Evolutionary conservation across 2,888 invertebrate genomes (phyloP), one percentile per base, ranked within the genome.

Genomic region (Acronicta leporina): DNA sequence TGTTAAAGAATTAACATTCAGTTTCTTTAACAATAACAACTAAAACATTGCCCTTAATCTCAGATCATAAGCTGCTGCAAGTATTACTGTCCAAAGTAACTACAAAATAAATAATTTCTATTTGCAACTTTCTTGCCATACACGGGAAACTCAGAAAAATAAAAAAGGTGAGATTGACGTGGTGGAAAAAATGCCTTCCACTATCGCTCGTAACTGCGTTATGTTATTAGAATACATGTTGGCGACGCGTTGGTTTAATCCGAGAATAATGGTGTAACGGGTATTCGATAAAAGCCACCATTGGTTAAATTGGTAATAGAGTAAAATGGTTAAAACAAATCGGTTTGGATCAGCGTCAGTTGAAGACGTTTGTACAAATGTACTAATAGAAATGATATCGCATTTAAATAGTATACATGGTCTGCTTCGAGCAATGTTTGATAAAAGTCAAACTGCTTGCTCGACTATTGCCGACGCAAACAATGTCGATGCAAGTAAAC

Each of bases 381-480:
- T 35, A 48, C 44, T 13, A 40, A 49, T 38, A 33, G 45, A 60
- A 64, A 57, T 52, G 33, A 62, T 66, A 66, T 60, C 42, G 47
- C 47, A 57, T 66, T 51, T 63, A 69, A 69, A 72, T 51, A 62
- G 55, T 42, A 66, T 44, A 68, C 68, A 64, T 40, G 49, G 51
- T 54, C 55, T 44, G 52, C 48, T 42, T 54, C 44, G 48, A 61
- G 51, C 46, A 45, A 53, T 71, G 60, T 63, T 73, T 68, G 59
- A 61, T 56, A n/a, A 33, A 54, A 63, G 55, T 71, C 64, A 52
- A 71, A 63, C 52, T 65, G 55, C 63, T 68, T 60, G 65, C 56
- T 75, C 70, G 69, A 73, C 68, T 69, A 68, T 68, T 68, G 64
- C 65, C 73, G 70, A 48, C 59, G 71, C 68, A 79, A 79, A 77